Conservation (phyloP, 2,888 invertebrate species). For the Schizotus pectinicornis region DNA sequence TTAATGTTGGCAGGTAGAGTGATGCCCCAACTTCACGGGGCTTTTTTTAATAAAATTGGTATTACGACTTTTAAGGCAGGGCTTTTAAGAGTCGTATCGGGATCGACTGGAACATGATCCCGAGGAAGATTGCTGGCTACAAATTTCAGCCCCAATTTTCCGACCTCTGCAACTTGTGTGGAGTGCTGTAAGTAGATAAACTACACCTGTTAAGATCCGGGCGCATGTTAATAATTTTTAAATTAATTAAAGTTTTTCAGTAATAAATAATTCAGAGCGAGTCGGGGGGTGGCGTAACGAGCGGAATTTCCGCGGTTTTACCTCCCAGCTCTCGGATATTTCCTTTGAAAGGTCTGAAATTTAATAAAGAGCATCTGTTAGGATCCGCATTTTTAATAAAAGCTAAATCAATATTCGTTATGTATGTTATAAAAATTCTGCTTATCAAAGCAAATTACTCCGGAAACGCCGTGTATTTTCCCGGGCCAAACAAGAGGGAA, state of each 20-base stretch:
- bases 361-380: slow-evolving; percentile 36
- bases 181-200: too few species aligned
- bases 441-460: slow-evolving; percentile 38
- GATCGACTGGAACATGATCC: too few species aligned
- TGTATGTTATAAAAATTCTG: slow-evolving; percentile 34
- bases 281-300: slow-evolving; percentile 1
- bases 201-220: too few species aligned
- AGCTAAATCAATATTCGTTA: slow-evolving; percentile 36
- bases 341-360: slow-evolving; percentile 18
- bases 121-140: too few species aligned
- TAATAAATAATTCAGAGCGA: neutral
- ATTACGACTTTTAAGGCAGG: neutral
- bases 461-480: slow-evolving; percentile 19
- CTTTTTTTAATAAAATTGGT: neutral
- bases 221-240: neutral
- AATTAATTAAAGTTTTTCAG: slow-evolving; percentile 6
- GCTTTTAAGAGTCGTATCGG: too few species aligned
- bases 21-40: neutral
- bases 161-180: too few species aligned
- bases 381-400: slow-evolving; percentile 35
- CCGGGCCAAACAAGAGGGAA: slow-evolving; percentile 32
- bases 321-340: slow-evolving; percentile 11
- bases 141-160: too few species aligned
- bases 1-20: too few species aligned
- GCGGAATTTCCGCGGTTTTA: slow-evolving; percentile 11